Conservation (phyloP, 2,113 vertebrate genomes). For the Fregata magnificens region DNA sequence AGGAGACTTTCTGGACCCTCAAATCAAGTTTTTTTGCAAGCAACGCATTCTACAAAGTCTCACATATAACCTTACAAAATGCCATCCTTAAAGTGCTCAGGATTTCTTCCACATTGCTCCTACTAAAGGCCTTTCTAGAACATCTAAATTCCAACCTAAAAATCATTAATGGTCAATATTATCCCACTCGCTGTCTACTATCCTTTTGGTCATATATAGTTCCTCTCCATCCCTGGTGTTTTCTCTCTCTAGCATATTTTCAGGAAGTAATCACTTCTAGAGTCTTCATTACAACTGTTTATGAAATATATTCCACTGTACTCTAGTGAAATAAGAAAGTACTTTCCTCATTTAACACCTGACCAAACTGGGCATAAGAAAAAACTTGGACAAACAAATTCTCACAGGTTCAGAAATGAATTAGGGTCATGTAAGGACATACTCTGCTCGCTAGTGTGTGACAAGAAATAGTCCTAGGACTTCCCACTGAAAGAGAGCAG, state of each 20-base stretch:
- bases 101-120: not conserved
- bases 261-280: not conserved
- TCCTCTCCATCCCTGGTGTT: not conserved
- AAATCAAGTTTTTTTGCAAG: not conserved
- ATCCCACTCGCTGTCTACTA: not conserved
- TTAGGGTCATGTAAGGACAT: not conserved
- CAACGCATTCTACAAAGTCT: not conserved
- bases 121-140: not conserved
- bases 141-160: not conserved
- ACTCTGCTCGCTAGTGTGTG: not conserved
- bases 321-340: not conserved
- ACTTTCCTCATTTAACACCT: not conserved
- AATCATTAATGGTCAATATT: not conserved
- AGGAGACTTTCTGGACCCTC: not conserved
- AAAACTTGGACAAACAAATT: not conserved
- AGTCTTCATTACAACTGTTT: not conserved
- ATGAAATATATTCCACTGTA: not conserved
- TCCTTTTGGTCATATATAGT: not conserved
- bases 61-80: not conserved
- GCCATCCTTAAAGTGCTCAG: not conserved
- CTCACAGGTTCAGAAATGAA: not conserved
- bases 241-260: not conserved
- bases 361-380: not conserved
- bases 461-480: not conserved
- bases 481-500: not conserved